A percentile compares a stretch with the other conserved stretches of the same genome.
Evolutionary conservation across 1,140 invertebrate genomes (phyloP).

Genomic region (roundworm (Caenorhabditis elegans)): WBcel235 BX284603.4:11338001-11338500

Average conservation of each 20-base stretch:
- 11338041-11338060: conserved; percentile 29
- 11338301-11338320: conserved; percentile 24
- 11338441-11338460: too few species aligned
- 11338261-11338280: too few species aligned
- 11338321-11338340: conserved; percentile 20
- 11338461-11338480: too few species aligned
- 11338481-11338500: background rate
- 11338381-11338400: conserved; percentile 16
- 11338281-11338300: background rate
- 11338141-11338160: too few species aligned
- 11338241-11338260: conserved; percentile 7
- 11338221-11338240: conserved; percentile 21
- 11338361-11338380: conserved; percentile 23
- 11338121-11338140: background rate
- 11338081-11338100: too few species aligned
- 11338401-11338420: conserved; percentile 28
- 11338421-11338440: too few species aligned
- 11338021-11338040: conserved; percentile 38
- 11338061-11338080: background rate
- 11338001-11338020: conserved; percentile 50
- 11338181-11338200: conserved; percentile 5
- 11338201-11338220: background rate
- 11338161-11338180: too few species aligned
- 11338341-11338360: conserved; percentile 13
- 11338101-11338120: too few species aligned